Conservation (phyloP, 2,888 invertebrate genomes). For the Julus scanicus region DNA sequence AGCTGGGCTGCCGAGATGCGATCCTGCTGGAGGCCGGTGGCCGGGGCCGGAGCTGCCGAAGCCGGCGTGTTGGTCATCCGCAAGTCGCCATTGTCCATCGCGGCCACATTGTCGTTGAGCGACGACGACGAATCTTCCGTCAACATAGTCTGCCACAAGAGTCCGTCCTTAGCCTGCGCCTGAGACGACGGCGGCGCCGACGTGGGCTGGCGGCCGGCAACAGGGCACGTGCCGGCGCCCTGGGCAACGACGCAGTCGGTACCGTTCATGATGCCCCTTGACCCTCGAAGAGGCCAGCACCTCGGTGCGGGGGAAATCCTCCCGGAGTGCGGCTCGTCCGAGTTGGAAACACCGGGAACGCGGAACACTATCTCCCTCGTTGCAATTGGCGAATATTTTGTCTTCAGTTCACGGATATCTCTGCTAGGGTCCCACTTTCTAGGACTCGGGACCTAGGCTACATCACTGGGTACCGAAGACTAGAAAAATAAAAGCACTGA, state of each 20-base stretch:
- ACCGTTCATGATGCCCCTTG: not conserved
- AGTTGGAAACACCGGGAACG: not conserved
- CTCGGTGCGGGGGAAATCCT: not conserved
- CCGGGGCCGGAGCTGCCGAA: not conserved
- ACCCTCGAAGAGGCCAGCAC: too few species aligned
- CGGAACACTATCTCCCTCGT: too few species aligned
- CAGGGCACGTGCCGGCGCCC: not conserved
- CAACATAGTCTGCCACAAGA: conserved; percentile 7
- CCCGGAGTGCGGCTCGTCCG: not conserved
- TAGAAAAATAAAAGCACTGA: too few species aligned
- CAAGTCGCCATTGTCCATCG: not conserved
- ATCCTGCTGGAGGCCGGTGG: not conserved
- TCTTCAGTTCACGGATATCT: too few species aligned
- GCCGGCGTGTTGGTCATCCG: not conserved
- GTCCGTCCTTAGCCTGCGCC: not conserved
- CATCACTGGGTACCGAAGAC: not conserved
- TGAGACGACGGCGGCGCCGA: not conserved
- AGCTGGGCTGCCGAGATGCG: conserved; percentile 40
- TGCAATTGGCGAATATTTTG: too few species aligned
- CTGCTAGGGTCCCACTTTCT: too few species aligned
- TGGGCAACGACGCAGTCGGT: not conserved
- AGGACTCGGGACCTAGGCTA: not conserved
- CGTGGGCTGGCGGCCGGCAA: not conserved
- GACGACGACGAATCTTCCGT: not conserved
- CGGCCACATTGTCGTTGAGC: not conserved